Evolutionary conservation across 2,797 vertebrate genomes (phyloP).

Genomic region (Acipenser transmontanus): DNA sequence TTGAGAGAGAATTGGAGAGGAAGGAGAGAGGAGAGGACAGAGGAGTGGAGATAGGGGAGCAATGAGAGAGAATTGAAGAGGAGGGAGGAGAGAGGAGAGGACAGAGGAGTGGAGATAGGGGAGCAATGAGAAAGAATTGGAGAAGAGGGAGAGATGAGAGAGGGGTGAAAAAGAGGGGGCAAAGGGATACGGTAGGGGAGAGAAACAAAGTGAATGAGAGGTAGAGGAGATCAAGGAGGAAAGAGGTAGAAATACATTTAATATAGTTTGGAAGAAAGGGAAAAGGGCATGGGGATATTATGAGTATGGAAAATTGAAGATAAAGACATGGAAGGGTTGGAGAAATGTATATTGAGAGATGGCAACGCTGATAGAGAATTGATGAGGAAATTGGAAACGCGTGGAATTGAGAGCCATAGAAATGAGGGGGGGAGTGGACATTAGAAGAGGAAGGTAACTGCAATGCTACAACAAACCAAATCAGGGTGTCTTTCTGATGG

Average conservation of each 20-base stretch:
- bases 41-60: conserved; percentile 44
- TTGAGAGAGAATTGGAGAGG: conserved; percentile 25
- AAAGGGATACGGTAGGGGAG: not conserved
- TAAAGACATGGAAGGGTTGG: too few species aligned
- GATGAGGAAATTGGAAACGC: not conserved
- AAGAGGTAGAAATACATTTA: conserved; percentile 2
- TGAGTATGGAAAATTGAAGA: not conserved
- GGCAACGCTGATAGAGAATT: not conserved
- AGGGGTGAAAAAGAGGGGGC: not conserved
- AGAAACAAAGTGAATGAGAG: not conserved
- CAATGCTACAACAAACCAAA: too few species aligned
- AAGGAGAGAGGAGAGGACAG: not conserved
- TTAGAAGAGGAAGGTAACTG: not conserved
- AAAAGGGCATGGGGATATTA: not conserved
- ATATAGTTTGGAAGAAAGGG: not conserved
- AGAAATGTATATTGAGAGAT: not conserved
- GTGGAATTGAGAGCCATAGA: not conserved
- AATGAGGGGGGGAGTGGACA: not conserved
- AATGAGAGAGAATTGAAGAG: conserved; percentile 24
- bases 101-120: not conserved
- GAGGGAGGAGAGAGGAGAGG: not conserved
- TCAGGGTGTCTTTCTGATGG: too few species aligned
- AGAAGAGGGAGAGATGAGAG: not conserved
- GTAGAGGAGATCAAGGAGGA: not conserved
- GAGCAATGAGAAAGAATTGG: not conserved